These are phyloP conservation scores for Elachura formosa DNA, from an alignment of 2,113 vertebrate genomes.

Conservation along the genomic window DNA sequence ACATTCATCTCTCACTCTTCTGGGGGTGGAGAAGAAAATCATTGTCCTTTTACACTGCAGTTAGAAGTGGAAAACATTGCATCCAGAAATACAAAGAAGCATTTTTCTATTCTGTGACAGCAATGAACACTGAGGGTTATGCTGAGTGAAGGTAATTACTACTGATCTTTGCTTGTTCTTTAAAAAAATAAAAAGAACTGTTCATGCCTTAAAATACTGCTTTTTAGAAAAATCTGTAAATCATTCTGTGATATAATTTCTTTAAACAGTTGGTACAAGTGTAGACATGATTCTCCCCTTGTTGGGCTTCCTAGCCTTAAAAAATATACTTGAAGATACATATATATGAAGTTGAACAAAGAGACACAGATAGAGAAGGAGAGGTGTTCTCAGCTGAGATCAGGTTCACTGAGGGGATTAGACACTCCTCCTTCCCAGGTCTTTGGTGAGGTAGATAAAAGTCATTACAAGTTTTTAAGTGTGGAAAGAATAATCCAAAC, in stretches of 20 bases:
- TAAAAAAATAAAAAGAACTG: not conserved
- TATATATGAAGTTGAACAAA: not conserved
- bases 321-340: rapidly evolving
- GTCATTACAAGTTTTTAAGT: not conserved
- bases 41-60: constrained; percentile 46
- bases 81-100: constrained; percentile 48
- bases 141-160: constrained; percentile 53
- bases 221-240: constrained; percentile 16
- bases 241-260: not conserved
- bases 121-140: constrained; percentile 14
- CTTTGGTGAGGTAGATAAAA: not conserved
- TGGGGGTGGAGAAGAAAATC: constrained; percentile 43
- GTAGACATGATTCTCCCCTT: not conserved
- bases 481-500: not conserved
- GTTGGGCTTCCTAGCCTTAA: not conserved
- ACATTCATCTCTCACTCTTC: constrained; percentile 42
- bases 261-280: not conserved
- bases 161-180: not conserved
- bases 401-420: not conserved
- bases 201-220: not conserved
- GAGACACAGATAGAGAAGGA: not conserved
- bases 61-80: constrained; percentile 54
- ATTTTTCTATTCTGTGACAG: constrained; percentile 53
- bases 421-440: not conserved
- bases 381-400: not conserved